Evolutionary conservation across 1,140 invertebrate species (phyloP).

Genomic region (Cyrtorhinus lividipennis): DNA sequence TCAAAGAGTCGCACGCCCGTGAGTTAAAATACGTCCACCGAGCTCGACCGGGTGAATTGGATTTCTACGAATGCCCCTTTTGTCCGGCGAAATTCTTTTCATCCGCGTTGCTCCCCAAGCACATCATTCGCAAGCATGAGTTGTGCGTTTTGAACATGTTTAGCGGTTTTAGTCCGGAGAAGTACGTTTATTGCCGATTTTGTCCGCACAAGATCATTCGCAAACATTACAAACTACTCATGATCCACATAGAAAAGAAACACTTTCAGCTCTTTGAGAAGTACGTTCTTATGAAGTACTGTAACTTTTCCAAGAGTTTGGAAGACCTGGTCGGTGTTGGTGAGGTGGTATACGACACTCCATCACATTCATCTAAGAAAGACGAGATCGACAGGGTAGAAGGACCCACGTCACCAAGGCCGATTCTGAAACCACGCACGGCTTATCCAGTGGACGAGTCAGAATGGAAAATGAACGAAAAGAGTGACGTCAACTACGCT

Average conservation of each 20-base stretch:
- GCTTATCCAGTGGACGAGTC: constrained; percentile 15
- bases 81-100: constrained; percentile 26
- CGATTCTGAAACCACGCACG: constrained; percentile 22
- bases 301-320: constrained; percentile 10
- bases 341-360: neutral
- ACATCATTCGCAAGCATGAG: constrained; percentile 25
- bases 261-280: constrained; percentile 24
- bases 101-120: constrained; percentile 25
- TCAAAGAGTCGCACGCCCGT: constrained; percentile 22
- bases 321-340: constrained; percentile 17
- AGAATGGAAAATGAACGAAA: neutral
- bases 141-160: constrained; percentile 21
- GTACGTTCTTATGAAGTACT: constrained; percentile 22
- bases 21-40: constrained; percentile 22
- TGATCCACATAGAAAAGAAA: constrained; percentile 27
- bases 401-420: constrained; percentile 16
- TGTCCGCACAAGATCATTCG: constrained; percentile 24
- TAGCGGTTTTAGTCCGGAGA: constrained; percentile 16
- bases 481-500: neutral
- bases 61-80: constrained; percentile 23
- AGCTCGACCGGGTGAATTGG: constrained; percentile 14
- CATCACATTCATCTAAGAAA: neutral
- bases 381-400: neutral
- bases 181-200: constrained; percentile 24
- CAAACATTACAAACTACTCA: constrained; percentile 24